phyloP scores from a whole-genome alignment of 2,888 invertebrate genomes.

The Dryobota labecula region DNA sequence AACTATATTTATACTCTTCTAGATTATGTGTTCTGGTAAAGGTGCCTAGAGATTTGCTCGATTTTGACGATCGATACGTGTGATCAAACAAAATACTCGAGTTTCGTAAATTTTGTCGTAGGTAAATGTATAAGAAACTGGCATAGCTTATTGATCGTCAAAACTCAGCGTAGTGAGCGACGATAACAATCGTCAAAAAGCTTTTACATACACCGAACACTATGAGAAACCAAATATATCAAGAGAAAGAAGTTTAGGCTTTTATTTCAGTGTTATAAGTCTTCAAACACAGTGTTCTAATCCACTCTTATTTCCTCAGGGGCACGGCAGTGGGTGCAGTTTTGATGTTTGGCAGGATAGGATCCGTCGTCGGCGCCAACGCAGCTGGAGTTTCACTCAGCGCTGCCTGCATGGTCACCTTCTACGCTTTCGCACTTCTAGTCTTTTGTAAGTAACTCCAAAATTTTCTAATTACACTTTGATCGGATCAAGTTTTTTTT shows the following conservation, averaged over 20 bases:
- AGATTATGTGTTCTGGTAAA: no score
- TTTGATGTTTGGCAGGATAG: slow-evolving; percentile 91
- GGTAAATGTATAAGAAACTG: background rate
- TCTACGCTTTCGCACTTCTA: slow-evolving; percentile 90
- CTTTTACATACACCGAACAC: no score
- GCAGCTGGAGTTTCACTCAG: slow-evolving; percentile 91
- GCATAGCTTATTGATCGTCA: background rate
- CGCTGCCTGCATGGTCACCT: slow-evolving; percentile 90
- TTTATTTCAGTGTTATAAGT: no score
- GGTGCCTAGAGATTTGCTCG: no score
- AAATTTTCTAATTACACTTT: background rate
- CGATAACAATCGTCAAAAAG: no score
- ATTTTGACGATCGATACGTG: background rate
- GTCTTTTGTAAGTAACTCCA: slow-evolving; percentile 82
- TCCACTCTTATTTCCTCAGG: slow-evolving; percentile 71
- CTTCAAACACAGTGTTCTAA: background rate
- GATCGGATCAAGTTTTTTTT: no score
- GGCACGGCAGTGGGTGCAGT: slow-evolving; percentile 92
- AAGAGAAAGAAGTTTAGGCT: no score
- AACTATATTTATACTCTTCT: no score
- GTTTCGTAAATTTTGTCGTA: background rate
- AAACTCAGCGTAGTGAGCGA: background rate
- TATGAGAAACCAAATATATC: no score
- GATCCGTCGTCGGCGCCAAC: slow-evolving; percentile 91
- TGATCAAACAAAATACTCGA: background rate